Percentiles rank a stretch among this genome's conserved stretches.
Evolutionary conservation across 2,113 vertebrate genomes (phyloP).

Genomic region (Lepus europaeus): DNA sequence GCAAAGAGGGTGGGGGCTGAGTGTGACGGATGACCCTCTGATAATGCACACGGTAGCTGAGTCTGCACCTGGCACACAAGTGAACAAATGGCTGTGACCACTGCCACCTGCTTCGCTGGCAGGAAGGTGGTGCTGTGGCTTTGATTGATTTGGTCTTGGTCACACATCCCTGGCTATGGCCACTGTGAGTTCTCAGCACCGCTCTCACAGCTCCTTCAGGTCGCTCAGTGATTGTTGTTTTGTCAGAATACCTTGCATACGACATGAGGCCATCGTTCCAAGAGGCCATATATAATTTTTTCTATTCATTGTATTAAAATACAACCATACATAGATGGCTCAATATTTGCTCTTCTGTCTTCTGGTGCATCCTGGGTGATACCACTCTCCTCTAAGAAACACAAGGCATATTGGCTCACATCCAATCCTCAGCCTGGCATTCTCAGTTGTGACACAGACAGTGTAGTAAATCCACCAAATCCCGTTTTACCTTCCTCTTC

Average conservation of each 20-base stretch:
- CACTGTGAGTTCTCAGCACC: slow-evolving; percentile 90
- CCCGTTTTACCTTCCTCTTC: background rate
- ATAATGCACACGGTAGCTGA: slow-evolving; percentile 94
- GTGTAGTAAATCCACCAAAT: background rate
- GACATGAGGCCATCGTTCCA: background rate
- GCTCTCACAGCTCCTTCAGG: background rate
- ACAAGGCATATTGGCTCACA: background rate
- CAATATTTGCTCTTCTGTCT: background rate
- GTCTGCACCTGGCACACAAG: slow-evolving; percentile 92
- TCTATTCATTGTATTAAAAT: background rate
- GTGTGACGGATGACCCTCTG: slow-evolving; percentile 92
- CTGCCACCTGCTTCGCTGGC: slow-evolving; percentile 94
- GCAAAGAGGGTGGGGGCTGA: slow-evolving; percentile 93
- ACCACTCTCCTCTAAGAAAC: background rate
- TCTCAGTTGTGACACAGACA: background rate
- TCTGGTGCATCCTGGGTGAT: background rate
- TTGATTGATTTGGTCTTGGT: slow-evolving; percentile 93
- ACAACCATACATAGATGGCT: background rate
- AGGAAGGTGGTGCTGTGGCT: slow-evolving; percentile 93
- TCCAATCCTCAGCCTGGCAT: background rate
- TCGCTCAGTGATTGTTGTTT: background rate
- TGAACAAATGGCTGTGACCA: slow-evolving; percentile 93
- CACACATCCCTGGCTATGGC: slow-evolving; percentile 93
- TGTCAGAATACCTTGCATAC: background rate
- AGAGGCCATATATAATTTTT: background rate